phyloP scores from a whole-genome alignment of 2,797 vertebrate genomes.

The Capromys pilorides region DNA sequence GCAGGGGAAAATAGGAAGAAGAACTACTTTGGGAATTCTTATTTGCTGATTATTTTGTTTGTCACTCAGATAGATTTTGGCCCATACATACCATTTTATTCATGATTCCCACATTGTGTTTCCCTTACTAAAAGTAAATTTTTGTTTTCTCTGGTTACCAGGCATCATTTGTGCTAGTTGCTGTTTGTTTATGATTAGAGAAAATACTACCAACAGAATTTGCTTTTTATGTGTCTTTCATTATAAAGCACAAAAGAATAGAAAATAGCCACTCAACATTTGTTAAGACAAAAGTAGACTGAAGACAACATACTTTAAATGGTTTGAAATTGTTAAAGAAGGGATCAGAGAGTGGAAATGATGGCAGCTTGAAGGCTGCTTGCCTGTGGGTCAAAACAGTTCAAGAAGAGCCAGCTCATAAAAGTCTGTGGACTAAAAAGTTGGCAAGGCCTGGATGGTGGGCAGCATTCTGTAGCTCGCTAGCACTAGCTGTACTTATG shows the following conservation, averaged over 20 bases:
- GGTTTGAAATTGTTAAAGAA: not conserved
- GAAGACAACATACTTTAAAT: not conserved
- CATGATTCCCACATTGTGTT: not conserved
- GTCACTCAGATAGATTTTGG: slow-evolving; percentile 55
- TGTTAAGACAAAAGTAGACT: not conserved
- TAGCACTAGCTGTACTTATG: not conserved
- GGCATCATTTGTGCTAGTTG: not conserved
- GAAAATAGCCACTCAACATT: not conserved
- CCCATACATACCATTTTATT: not conserved
- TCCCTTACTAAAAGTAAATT: not conserved
- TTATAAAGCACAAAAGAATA: slow-evolving; percentile 30
- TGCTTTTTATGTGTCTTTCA: slow-evolving; percentile 26
- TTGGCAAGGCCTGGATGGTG: not conserved
- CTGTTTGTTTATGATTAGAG: not conserved
- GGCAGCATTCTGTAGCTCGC: not conserved
- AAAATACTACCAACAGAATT: not conserved
- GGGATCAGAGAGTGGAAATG: not conserved
- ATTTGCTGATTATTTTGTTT: slow-evolving; percentile 65
- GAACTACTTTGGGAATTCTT: slow-evolving; percentile 47
- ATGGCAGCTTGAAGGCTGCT: not conserved
- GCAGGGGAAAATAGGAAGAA: not conserved
- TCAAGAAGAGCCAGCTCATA: not conserved
- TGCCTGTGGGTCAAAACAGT: not conserved
- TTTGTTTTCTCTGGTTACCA: not conserved
- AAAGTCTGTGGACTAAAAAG: not conserved